Percentiles rank a stretch among this genome's conserved stretches.
These are phyloP conservation scores for Chrysomela aeneicollis DNA, from an alignment of 2,888 invertebrate species.

Conservation along the genomic window DNA sequence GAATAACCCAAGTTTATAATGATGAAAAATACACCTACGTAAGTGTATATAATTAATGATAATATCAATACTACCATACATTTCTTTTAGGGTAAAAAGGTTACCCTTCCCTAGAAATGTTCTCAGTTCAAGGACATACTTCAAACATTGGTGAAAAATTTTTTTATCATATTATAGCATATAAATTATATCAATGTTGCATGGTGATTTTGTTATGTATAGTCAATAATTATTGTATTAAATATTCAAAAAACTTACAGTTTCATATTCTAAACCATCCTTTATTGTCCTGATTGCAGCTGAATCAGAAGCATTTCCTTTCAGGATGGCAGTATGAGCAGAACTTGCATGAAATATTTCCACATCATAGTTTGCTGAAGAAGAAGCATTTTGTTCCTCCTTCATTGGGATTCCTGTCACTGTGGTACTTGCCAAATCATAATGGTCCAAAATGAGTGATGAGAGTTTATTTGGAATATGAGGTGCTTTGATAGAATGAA, in stretches of 20 bases:
- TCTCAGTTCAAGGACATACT: too few species aligned
- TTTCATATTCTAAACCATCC: slow-evolving; percentile 80
- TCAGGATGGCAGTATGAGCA: slow-evolving; percentile 84
- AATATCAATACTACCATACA: too few species aligned
- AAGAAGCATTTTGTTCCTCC: slow-evolving; percentile 97
- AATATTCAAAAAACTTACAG: slow-evolving; percentile 63
- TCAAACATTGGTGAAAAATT: too few species aligned
- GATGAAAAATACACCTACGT: too few species aligned
- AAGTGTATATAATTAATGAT: too few species aligned
- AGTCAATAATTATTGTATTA: too few species aligned
- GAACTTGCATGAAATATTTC: slow-evolving; percentile 91
- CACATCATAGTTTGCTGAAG: slow-evolving; percentile 98
- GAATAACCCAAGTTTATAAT: too few species aligned
- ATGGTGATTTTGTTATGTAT: too few species aligned
- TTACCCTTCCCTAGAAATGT: too few species aligned
- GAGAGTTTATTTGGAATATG: slow-evolving; percentile 78
- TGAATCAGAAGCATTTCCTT: slow-evolving; percentile 70
- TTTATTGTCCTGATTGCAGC: slow-evolving; percentile 72
- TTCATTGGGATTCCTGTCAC: slow-evolving; percentile 98
- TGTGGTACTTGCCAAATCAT: slow-evolving; percentile 92
- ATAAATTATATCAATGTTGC: too few species aligned
- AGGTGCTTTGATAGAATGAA: slow-evolving; percentile 81
- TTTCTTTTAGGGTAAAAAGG: too few species aligned
- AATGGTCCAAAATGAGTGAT: slow-evolving; percentile 82
- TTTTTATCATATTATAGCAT: too few species aligned